Evolutionary conservation across 1,140 invertebrate species (phyloP), one percentile per base, ranked within the genome.

Genomic region (Temnothorax curvispinosus): DNA sequence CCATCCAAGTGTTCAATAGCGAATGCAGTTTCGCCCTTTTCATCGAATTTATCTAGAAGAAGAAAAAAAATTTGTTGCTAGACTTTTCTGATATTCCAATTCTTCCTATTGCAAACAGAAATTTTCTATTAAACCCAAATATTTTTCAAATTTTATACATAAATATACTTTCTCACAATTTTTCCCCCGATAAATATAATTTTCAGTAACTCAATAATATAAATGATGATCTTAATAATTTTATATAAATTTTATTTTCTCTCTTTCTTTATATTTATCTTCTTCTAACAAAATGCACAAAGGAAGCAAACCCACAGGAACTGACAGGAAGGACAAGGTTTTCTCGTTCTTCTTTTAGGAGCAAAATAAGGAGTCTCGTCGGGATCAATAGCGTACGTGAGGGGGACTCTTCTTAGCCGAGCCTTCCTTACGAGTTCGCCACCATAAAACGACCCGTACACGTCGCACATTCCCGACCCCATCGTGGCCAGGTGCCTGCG

Each of bases 361-460:
- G 52, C 8, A 44, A 54, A 67, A 52, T 69, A 56, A 82, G 41
- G 41, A 84, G 27, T 21, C 54, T 38, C 27, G 80, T 32, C 65
- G 15, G 76, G 78, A 81, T 71, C 38, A 47, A 71, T 81, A 81
- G 65, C 15, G 15, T 41, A 52, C 47, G 27, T 50, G 27, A 38
- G 67, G 44, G 41, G 41, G 4, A 35, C 50, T 38, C n/a, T 41
- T 67, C 38, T 41, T n/a, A 8, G 18, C 52, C 38, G 64, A 74
- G n/a, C 41, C 41, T 47, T 74, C 52, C 69, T 74, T 84, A 38
- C 54, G 41, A 72, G 50, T 27, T 82, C 27, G 21, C 67, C 67
- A 58, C 8, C 67, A 82, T 82, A 82, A 74, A 82, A 44, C 80
- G 67, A 81, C 8, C 35, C 64, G n/a, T 44, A 81, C 50, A 18